A percentile compares a stretch with the other conserved stretches of the same genome.
Conservation (phyloP, 1,140 invertebrate species). For the Eriocheir sinensis region DNA sequence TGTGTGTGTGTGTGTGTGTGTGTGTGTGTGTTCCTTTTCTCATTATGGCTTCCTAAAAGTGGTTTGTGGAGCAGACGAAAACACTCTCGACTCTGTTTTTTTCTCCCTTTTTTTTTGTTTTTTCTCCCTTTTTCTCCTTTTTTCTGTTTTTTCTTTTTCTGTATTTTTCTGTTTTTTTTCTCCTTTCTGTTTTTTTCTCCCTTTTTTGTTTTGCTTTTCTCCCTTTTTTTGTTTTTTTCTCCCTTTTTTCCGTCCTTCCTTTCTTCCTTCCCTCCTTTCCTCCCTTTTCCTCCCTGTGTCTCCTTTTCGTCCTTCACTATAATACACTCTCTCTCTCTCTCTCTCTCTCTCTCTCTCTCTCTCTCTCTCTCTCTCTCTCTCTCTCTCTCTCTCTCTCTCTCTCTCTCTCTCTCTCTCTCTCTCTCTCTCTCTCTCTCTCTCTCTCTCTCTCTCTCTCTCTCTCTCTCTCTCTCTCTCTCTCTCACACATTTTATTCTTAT, state of each 20-base stretch:
- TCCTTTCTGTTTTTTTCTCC: background rate
- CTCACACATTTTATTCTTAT: too few relatives aligned
- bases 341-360: background rate
- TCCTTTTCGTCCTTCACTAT: background rate
- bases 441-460: too few relatives aligned
- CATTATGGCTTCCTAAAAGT: background rate
- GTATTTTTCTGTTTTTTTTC: background rate
- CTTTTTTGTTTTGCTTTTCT: background rate
- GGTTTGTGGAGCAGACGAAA: too few relatives aligned
- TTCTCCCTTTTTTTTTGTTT: too few relatives aligned
- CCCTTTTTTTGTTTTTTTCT: background rate
- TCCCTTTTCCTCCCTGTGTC: background rate
- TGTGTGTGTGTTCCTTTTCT: background rate
- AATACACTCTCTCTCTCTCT: background rate
- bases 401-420: too few relatives aligned
- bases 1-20: conserved; percentile 22
- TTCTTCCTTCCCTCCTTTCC: background rate
- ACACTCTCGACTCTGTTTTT: too few relatives aligned
- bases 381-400: background rate
- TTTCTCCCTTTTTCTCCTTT: background rate
- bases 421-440: too few relatives aligned
- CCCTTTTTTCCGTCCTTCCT: background rate
- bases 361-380: background rate
- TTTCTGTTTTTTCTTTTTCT: background rate
- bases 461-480: too few relatives aligned